Conservation (phyloP, 2,888 invertebrate genomes). For the Itoplectis maculator region DNA sequence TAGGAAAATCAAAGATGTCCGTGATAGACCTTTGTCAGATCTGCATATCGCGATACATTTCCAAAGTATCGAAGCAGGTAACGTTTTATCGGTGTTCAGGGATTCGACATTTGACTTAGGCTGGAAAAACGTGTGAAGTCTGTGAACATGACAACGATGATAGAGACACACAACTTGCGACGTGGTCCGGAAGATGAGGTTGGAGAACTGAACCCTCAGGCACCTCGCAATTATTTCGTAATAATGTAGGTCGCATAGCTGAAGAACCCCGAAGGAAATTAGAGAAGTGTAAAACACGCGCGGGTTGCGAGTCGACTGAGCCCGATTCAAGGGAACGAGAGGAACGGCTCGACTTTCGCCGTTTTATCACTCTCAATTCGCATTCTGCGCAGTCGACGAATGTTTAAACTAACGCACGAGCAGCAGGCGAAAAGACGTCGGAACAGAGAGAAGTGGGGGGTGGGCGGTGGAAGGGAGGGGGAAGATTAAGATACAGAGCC, state of each 20-base stretch:
- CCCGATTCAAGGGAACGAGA: constrained; percentile 65
- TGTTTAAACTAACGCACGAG: constrained; percentile 79
- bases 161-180: constrained; percentile 1
- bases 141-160: neutral
- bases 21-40: neutral
- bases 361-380: constrained; percentile 83
- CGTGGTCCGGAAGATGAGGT: constrained; percentile 33
- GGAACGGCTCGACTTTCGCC: constrained; percentile 75
- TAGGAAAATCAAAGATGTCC: constrained; percentile 39
- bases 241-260: constrained; percentile 81
- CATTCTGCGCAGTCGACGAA: constrained; percentile 80
- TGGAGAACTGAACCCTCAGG: constrained; percentile 61
- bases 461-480: too few species aligned
- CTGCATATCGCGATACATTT: neutral
- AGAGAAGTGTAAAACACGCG: constrained; percentile 72
- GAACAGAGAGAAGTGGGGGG: neutral
- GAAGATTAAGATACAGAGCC: constrained; percentile 37
- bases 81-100: too few species aligned
- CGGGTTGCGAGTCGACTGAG: constrained; percentile 64
- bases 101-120: too few species aligned
- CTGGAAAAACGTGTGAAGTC: constrained; percentile 1
- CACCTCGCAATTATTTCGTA: constrained; percentile 78
- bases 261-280: constrained; percentile 81
- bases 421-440: constrained; percentile 68
- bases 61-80: too few species aligned